Conservation (phyloP, 2,113 vertebrate genomes). For the Nothobranchius furzeri region DNA sequence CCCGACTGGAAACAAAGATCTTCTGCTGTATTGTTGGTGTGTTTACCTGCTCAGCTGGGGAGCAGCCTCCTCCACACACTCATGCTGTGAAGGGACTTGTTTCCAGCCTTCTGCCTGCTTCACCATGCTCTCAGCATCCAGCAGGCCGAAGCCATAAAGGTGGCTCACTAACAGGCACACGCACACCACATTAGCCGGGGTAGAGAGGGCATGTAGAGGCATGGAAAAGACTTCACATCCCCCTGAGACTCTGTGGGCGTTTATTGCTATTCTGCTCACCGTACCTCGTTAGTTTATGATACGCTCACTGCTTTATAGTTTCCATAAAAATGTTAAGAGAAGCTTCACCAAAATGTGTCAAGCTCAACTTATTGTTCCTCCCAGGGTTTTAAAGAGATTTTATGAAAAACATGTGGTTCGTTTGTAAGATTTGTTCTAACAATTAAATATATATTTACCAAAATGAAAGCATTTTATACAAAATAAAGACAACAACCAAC, state of each 20-base stretch:
- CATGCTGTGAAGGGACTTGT: slow-evolving; percentile 87
- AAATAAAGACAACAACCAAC: too few relatives aligned
- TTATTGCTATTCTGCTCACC: slow-evolving; percentile 57
- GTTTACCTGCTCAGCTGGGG: slow-evolving; percentile 88
- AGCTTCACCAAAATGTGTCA: slow-evolving; percentile 49
- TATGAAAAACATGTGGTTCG: neutral
- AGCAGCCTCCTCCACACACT: slow-evolving; percentile 86
- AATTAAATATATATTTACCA: too few relatives aligned
- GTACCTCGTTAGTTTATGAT: slow-evolving; percentile 53
- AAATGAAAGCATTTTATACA: too few relatives aligned
- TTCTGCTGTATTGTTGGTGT: slow-evolving; percentile 1
- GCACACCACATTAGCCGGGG: slow-evolving; percentile 35
- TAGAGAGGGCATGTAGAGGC: slow-evolving; percentile 36
- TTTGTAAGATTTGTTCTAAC: neutral
- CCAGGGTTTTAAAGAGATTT: neutral
- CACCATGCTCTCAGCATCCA: slow-evolving; percentile 97
- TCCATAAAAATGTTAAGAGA: slow-evolving; percentile 42
- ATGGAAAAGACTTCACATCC: slow-evolving; percentile 48
- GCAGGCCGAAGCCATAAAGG: slow-evolving; percentile 94
- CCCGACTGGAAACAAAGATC: slow-evolving; percentile 29
- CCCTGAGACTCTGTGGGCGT: slow-evolving; percentile 51
- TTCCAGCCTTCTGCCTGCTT: slow-evolving; percentile 92
- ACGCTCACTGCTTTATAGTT: slow-evolving; percentile 44
- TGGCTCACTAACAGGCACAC: slow-evolving; percentile 87
- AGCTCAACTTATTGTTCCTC: slow-evolving; percentile 8